These are phyloP conservation scores for Cryptocheilus praepositus DNA, from an alignment of 2,888 invertebrate genomes.

Conservation along the genomic window DNA sequence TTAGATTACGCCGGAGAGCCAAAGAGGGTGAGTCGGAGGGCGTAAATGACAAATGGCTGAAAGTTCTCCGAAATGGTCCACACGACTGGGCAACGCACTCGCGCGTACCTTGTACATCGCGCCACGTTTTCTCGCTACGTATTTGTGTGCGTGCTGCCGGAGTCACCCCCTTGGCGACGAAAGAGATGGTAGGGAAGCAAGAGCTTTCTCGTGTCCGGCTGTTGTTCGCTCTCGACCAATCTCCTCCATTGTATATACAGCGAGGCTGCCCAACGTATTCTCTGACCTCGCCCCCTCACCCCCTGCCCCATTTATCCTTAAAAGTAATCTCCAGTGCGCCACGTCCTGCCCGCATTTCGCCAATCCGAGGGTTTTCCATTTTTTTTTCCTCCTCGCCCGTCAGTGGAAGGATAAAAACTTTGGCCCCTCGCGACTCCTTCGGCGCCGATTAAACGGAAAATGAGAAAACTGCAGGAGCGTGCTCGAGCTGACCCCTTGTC, in stretches of 20 bases:
- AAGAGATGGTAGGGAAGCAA: conserved; percentile 59
- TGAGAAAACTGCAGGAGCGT: too few relatives aligned
- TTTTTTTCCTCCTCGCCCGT: neutral
- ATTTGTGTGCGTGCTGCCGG: conserved; percentile 12
- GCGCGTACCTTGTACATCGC: neutral
- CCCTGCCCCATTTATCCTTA: conserved; percentile 15
- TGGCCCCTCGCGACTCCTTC: neutral
- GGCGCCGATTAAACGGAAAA: too few relatives aligned
- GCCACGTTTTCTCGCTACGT: neutral
- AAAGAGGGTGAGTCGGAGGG: conserved; percentile 6
- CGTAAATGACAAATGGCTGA: conserved; percentile 44
- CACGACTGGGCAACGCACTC: conserved; percentile 7
- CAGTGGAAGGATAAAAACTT: neutral
- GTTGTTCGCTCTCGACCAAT: conserved; percentile 60
- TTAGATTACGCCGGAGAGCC: conserved; percentile 35
- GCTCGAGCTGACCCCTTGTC: too few relatives aligned
- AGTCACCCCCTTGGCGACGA: conserved; percentile 35
- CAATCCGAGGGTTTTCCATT: conserved; percentile 13
- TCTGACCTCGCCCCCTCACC: conserved; percentile 21
- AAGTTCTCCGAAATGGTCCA: conserved; percentile 33
- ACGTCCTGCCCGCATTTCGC: conserved; percentile 51
- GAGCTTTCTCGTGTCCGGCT: conserved; percentile 72
- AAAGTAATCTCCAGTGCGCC: conserved; percentile 45
- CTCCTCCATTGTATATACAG: conserved; percentile 50
- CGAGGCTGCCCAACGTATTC: conserved; percentile 40